Evolutionary conservation across 1,140 invertebrate genomes (phyloP).

Genomic region (Drosophila triauraria): DNA sequence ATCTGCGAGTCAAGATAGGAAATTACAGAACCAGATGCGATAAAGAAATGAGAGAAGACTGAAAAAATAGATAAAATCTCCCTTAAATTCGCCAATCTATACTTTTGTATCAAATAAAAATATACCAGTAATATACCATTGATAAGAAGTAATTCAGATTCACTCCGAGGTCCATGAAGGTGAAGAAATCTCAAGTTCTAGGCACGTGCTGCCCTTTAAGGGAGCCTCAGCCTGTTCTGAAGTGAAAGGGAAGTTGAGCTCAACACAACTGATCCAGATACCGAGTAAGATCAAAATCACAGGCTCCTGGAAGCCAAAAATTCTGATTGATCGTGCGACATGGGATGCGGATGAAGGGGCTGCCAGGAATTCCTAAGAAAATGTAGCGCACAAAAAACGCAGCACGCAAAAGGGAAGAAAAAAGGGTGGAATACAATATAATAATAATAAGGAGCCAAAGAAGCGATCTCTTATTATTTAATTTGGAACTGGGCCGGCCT

Average conservation of each 20-base stretch:
- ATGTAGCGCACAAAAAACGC: constrained; percentile 64
- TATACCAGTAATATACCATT: background rate
- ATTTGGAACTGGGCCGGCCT: constrained; percentile 69
- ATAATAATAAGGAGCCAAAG: constrained; percentile 72
- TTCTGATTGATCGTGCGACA: constrained; percentile 79
- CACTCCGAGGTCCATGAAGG: constrained; percentile 47
- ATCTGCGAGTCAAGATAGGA: constrained; percentile 23
- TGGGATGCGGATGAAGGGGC: constrained; percentile 33
- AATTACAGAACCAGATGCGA: background rate
- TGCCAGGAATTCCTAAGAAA: constrained; percentile 72
- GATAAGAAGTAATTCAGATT: constrained; percentile 12
- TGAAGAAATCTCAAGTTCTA: constrained; percentile 55
- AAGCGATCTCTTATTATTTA: constrained; percentile 71
- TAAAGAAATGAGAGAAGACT: constrained; percentile 20
- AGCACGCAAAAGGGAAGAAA: constrained; percentile 61
- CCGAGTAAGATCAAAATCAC: constrained; percentile 32
- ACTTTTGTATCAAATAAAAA: background rate
- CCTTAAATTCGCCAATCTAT: background rate
- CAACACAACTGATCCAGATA: constrained; percentile 11
- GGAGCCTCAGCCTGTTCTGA: constrained; percentile 28
- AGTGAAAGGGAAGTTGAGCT: constrained; percentile 63
- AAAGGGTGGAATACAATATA: constrained; percentile 82
- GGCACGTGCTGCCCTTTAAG: constrained; percentile 64
- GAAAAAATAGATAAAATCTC: constrained; percentile 15
- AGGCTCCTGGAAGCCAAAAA: constrained; percentile 43